Conservation (phyloP, 1,140 invertebrate species). For the Drosophila baimaii region DNA sequence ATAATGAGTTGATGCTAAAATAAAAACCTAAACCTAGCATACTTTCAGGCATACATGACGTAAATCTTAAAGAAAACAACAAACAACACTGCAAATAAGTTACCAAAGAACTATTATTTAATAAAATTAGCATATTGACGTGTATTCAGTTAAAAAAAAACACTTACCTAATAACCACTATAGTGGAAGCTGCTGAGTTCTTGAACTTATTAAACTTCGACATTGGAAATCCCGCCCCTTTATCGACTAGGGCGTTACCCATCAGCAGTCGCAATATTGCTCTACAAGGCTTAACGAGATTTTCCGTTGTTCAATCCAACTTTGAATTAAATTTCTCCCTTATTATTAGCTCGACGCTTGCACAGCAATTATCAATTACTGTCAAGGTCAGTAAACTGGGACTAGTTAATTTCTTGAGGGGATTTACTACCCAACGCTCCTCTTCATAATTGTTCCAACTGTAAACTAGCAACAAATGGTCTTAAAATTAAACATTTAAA, state of each 20-base stretch:
- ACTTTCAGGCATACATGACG: conserved; percentile 25
- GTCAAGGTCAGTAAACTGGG: conserved; percentile 7
- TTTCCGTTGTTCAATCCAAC: conserved; percentile 13
- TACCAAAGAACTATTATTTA: neutral
- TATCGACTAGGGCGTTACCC: conserved; percentile 18
- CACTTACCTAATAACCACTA: neutral
- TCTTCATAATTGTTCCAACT: conserved; percentile 32
- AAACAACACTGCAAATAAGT: neutral
- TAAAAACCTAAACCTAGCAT: neutral
- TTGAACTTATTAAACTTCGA: neutral
- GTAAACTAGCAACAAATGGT: conserved; percentile 36
- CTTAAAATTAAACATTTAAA: conserved; percentile 34
- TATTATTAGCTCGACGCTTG: conserved; percentile 33
- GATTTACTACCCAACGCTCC: conserved; percentile 6
- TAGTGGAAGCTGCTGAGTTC: neutral
- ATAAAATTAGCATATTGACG: neutral
- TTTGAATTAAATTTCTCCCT: conserved; percentile 10
- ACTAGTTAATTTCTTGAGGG: conserved; percentile 9
- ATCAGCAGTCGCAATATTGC: neutral
- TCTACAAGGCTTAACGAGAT: conserved; percentile 14
- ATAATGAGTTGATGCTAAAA: conserved; percentile 14
- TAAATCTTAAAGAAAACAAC: neutral
- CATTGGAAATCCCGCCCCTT: neutral
- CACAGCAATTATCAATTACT: conserved; percentile 36
- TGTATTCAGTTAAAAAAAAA: neutral